Conservation (phyloP, 2,888 invertebrate genomes). For the Chrysolina oricalcia region DNA sequence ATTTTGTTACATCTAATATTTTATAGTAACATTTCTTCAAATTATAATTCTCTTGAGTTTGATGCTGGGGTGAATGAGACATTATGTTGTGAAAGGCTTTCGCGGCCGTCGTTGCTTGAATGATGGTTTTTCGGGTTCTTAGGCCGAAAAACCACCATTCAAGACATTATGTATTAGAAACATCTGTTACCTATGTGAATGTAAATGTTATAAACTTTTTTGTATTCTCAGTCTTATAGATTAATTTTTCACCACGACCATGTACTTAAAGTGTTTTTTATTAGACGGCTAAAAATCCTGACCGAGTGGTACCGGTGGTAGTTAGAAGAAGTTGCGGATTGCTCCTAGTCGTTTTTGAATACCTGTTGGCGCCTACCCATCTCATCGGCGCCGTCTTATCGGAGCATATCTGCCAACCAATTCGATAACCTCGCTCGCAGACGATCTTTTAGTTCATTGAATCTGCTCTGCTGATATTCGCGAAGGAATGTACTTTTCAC, state of each 20-base stretch:
- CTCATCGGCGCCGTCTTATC: constrained; percentile 48
- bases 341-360: constrained; percentile 54
- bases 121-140: too few species aligned
- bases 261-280: constrained; percentile 9
- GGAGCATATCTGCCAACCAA: constrained; percentile 38
- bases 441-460: constrained; percentile 12
- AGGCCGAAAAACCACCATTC: too few species aligned
- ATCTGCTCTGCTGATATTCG: constrained; percentile 12
- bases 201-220: too few species aligned
- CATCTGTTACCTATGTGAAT: too few species aligned
- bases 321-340: constrained; percentile 34
- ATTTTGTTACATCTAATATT: too few species aligned
- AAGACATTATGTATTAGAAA: too few species aligned
- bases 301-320: constrained; percentile 1
- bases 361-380: constrained; percentile 55
- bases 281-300: constrained; percentile 12
- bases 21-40: too few species aligned
- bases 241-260: background rate
- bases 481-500: constrained; percentile 16
- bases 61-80: too few species aligned
- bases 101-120: too few species aligned
- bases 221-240: too few species aligned
- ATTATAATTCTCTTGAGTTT: too few species aligned
- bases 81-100: too few species aligned
- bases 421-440: constrained; percentile 33